Percentiles rank a stretch among this genome's conserved stretches.
Conservation (phyloP, 2,888 invertebrate species). For the Microplitis deprimator region DNA sequence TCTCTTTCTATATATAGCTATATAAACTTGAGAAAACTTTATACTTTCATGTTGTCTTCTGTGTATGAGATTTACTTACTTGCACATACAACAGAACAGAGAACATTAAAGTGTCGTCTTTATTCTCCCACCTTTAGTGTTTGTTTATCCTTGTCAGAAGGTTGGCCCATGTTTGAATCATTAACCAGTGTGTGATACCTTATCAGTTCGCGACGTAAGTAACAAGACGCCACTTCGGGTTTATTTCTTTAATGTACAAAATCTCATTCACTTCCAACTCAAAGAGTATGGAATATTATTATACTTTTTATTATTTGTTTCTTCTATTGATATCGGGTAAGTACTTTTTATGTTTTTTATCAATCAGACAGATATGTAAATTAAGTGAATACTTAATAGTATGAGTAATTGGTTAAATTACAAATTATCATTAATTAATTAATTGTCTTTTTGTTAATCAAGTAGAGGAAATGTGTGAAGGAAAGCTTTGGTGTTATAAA, state of each 20-base stretch:
- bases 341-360: conserved; percentile 17
- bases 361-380: neutral
- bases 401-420: neutral
- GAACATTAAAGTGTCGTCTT: conserved; percentile 18
- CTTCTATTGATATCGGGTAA: conserved; percentile 37
- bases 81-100: neutral
- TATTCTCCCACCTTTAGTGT: conserved; percentile 24
- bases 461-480: conserved; percentile 4
- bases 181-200: conserved; percentile 53
- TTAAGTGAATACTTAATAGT: neutral
- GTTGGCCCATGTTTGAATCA: conserved; percentile 48
- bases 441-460: neutral
- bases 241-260: neutral
- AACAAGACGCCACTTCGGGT: conserved; percentile 36
- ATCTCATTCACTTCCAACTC: conserved; percentile 9
- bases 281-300: conserved; percentile 35
- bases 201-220: conserved; percentile 49
- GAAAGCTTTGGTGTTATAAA: conserved; percentile 57
- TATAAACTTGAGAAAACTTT: neutral
- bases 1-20: neutral
- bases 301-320: conserved; percentile 22
- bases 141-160: conserved; percentile 9
- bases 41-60: neutral
- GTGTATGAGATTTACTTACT: neutral
- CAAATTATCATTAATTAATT: neutral